phyloP scores from a whole-genome alignment of 2,888 invertebrate genomes.

The Autographa pulchrina region DNA sequence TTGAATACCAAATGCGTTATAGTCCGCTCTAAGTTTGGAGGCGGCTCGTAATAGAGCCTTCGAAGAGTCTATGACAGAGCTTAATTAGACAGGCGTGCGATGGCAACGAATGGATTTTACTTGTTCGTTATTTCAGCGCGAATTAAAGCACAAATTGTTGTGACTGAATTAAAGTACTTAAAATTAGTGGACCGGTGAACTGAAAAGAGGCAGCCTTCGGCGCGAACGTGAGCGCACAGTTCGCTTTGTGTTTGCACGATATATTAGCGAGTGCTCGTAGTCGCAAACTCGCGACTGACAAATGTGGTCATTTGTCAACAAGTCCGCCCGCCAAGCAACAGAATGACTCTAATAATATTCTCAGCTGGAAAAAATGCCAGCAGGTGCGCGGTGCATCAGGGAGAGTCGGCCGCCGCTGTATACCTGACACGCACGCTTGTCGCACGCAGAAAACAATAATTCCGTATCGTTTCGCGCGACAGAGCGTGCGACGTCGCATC shows the following conservation, averaged over 20 bases:
- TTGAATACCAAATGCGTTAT: conserved; percentile 87
- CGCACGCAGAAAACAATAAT: conserved; percentile 78
- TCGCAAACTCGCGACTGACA: conserved; percentile 39
- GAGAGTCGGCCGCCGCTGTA: conserved; percentile 69
- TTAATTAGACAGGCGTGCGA: conserved; percentile 88
- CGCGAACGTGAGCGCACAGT: conserved; percentile 61
- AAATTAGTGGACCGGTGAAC: conserved; percentile 68
- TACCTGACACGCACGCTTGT: conserved; percentile 68
- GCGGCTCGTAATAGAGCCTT: conserved; percentile 88
- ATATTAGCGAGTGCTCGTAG: conserved; percentile 64
- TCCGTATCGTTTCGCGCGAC: conserved; percentile 83
- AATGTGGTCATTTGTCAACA: conserved; percentile 46
- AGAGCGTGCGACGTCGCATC: conserved; percentile 82
- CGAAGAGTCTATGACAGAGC: conserved; percentile 89
- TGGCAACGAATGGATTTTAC: conserved; percentile 88
- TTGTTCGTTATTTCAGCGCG: conserved; percentile 81
- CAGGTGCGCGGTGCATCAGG: conserved; percentile 51
- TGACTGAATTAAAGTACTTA: conserved; percentile 67
- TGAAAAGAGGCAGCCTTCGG: conserved; percentile 53
- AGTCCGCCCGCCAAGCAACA: conserved; percentile 23
- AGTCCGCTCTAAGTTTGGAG: conserved; percentile 87
- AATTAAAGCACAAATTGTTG: conserved; percentile 76
- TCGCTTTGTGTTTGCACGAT: conserved; percentile 68
- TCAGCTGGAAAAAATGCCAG: conserved; percentile 28
- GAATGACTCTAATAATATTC: conserved; percentile 23